Evolutionary conservation across 2,113 vertebrate species (phyloP).

Genomic region (Nannobrachium achirus): DNA sequence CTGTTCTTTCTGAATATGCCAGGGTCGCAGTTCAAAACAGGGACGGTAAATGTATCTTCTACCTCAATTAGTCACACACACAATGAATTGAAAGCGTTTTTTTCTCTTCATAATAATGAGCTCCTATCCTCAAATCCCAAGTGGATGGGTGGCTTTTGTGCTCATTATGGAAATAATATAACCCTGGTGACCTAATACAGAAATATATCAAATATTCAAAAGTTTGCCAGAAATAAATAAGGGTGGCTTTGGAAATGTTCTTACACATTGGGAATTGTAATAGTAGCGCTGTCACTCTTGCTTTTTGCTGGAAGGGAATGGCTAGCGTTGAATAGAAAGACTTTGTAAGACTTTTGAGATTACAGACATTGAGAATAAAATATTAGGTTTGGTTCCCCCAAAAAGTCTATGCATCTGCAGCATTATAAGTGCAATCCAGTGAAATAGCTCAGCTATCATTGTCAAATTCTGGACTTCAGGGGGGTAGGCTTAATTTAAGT

Average conservation of each 20-base stretch:
- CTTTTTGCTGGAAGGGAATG: too few relatives aligned
- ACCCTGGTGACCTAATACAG: slow-evolving; percentile 15
- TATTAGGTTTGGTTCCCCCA: too few relatives aligned
- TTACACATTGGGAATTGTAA: neutral
- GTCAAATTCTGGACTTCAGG: too few relatives aligned
- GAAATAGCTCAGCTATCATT: too few relatives aligned
- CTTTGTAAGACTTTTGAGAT: too few relatives aligned
- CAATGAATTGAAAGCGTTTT: slow-evolving; percentile 32
- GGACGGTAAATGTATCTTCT: slow-evolving; percentile 55
- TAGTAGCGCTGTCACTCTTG: too few relatives aligned
- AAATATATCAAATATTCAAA: slow-evolving; percentile 48
- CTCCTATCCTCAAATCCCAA: slow-evolving; percentile 26
- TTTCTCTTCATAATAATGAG: slow-evolving; percentile 57
- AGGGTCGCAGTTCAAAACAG: slow-evolving; percentile 59
- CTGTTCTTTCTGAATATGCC: slow-evolving; percentile 61
- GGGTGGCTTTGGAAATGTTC: neutral
- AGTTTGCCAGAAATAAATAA: slow-evolving; percentile 2
- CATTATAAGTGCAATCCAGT: too few relatives aligned
- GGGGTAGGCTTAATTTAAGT: too few relatives aligned
- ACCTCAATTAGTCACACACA: slow-evolving; percentile 64
- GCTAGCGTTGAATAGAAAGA: too few relatives aligned
- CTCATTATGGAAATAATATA: slow-evolving; percentile 53
- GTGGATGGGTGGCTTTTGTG: slow-evolving; percentile 44
- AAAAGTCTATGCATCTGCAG: too few relatives aligned
- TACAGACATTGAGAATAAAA: too few relatives aligned